These are phyloP conservation scores for Cantharis rustica DNA, from an alignment of 2,888 invertebrate genomes.

Conservation along the genomic window DNA sequence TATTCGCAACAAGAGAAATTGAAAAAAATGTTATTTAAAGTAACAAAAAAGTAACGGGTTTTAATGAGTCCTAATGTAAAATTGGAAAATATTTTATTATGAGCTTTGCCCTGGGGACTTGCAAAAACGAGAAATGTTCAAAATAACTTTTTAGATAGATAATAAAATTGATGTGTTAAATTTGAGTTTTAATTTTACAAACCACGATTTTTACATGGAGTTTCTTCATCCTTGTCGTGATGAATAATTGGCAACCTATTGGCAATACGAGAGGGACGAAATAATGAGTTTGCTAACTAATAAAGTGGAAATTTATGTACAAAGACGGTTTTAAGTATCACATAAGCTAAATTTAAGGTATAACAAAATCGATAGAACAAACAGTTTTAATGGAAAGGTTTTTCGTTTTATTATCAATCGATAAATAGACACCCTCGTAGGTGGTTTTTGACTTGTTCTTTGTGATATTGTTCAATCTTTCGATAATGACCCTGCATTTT, in stretches of 20 bases:
- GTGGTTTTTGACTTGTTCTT: slow-evolving; percentile 6
- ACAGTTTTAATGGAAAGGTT: slow-evolving; percentile 26
- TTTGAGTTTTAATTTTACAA: background rate
- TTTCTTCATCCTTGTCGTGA: slow-evolving; percentile 4
- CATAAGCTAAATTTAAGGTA: slow-evolving; percentile 29
- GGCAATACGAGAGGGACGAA: background rate
- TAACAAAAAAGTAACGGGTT: background rate
- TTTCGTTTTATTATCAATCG: slow-evolving; percentile 22
- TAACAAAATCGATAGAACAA: slow-evolving; percentile 28
- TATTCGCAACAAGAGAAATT: background rate
- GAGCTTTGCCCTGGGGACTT: background rate
- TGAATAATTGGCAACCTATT: slow-evolving; percentile 18
- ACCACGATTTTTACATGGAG: background rate
- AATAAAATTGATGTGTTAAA: background rate
- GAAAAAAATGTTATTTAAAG: background rate
- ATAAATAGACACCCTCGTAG: slow-evolving; percentile 11
- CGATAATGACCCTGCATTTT: slow-evolving; percentile 20
- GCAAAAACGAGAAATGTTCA: background rate
- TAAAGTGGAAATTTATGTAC: slow-evolving; percentile 26
- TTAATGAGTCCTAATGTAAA: background rate
- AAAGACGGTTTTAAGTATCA: slow-evolving; percentile 26
- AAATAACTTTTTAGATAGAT: background rate
- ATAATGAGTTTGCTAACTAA: slow-evolving; percentile 27
- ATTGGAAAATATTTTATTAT: background rate
- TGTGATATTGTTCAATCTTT: slow-evolving; percentile 15